phyloP scores from a whole-genome alignment of 2,113 vertebrate species.

The Rhagologus leucostigma region DNA sequence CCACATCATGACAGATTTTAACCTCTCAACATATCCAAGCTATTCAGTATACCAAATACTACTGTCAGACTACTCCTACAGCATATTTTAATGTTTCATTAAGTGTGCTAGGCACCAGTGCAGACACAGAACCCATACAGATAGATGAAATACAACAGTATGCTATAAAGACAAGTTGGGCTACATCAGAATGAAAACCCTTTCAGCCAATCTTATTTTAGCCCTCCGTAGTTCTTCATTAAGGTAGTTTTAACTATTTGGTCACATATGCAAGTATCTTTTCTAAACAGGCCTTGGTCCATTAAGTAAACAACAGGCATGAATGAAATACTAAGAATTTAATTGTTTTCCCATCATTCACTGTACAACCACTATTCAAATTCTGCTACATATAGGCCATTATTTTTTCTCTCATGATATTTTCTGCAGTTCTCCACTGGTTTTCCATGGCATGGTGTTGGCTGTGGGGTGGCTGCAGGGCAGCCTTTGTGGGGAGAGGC shows the following conservation, averaged over 20 bases:
- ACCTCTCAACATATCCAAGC: background rate
- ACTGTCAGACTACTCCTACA: background rate
- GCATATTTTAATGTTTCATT: background rate
- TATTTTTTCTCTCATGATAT: background rate
- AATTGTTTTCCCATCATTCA: background rate
- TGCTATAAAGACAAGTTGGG: background rate
- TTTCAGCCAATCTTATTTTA: background rate
- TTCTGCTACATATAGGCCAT: background rate
- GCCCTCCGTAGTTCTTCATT: background rate
- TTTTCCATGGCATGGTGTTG: fast-evolving
- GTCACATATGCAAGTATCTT: background rate
- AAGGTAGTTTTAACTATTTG: background rate
- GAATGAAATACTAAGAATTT: background rate
- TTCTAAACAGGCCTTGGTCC: background rate
- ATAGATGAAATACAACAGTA: background rate
- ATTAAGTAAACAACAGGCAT: background rate
- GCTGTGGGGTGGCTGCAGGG: background rate
- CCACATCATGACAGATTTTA: background rate
- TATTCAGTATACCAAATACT: background rate
- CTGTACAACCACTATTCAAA: background rate
- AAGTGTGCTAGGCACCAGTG: background rate
- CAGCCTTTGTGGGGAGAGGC: background rate
- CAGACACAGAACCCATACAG: background rate
- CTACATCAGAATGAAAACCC: background rate
- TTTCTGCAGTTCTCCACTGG: background rate